Base-by-base conservation (phyloP, 2,797 vertebrate genomes). In the Argyrosomus regius region DNA sequence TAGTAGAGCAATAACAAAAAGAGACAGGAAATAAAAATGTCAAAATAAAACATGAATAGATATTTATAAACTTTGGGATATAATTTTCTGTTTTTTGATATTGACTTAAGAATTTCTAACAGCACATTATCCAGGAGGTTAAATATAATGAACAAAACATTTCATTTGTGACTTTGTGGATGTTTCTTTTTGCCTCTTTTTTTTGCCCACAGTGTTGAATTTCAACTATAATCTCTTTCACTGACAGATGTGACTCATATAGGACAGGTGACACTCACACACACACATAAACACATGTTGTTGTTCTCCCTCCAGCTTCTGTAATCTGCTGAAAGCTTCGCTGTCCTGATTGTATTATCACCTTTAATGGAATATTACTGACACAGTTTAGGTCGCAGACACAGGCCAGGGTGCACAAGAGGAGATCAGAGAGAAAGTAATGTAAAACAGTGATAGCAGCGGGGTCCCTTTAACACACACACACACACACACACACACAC, bases 321-420 rank as follows among this genome's bases (percentile, higher is more conserved):
- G 28, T 92, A 93, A 93, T 93, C 92, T 88, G 82, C 73, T 90
- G 90, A 94, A 89, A 92, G 83, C 90, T 83, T 83, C 3, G 20
- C 87, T 81, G 83, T 85, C 82, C 88, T 85, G 85, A 92, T 90
- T 87, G 85, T 83, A 87, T 93, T 92, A 90, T 93, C 92, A 93
- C 92, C 90, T 93, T 91, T 93, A 92, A 93, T 93, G 87, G 91
- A 93, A 87, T 91, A 88, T 89, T 85, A 85, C 86, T 90, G 89
- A 91, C 90, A 92, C 86, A 85, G 82, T 89, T 90, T 83, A 78
- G 81, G 72, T 79, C 70, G 35, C 49, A 64, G 71, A 74, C 52
- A 64, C 5, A 62, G 64, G 68, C 59, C 3, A 12, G 31, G 26
- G 54, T 57, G 56, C 45, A 35, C 14, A 45, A 5, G 22, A 58